Base-by-base conservation (phyloP, 1,140 invertebrate species). In the Oscheius sp. region DNA sequence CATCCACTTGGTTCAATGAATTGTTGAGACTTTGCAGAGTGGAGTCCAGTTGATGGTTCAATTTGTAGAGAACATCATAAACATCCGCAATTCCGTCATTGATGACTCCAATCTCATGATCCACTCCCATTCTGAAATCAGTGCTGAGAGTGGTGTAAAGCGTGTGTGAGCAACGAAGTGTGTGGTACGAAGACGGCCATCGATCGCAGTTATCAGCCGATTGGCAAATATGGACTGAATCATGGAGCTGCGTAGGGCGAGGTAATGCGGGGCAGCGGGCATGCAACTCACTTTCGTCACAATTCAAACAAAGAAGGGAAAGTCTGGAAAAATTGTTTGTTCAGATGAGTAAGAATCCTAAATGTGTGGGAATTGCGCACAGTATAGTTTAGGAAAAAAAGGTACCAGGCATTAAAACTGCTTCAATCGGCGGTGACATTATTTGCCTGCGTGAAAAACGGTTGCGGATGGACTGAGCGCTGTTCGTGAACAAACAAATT, bases 171-270 rank as follows among this genome's bases (percentile, higher is more conserved):
- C 7, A 66, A 66, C 29, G 36, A 23, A 10, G 13, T 63, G 58
- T 20, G 49, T 13, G 49, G n/a, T n/a, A 13, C 49, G 49, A 55
- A 55, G 49, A 13, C 7, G 49, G 49, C 49, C 58, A 66, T 66
- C 29, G 61, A 36, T 66, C 23, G 26, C 64, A 13, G 32, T 42
- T 66, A 66, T 66, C 45, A 46, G 45, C 64, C 36, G 64, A 62
- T 46, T 46, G 64, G 36, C 64, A 36, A 28, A 36, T 46, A 66
- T 46, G 45, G 31, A 45, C 26, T 42, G 36, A 42, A 63, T 29
- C 26, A 36, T 28, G 31, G 23, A 36, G 64, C 20, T 66, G 64
- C 36, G 36, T 46, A 66, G 45, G 3, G 13, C 4, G 36, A 32
- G 18, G 32, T 63, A 42, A n/a, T 55, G 49, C n/a, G n/a, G n/a